Conservation (phyloP, 2,113 vertebrate species). For the Daphoenositta chrysoptera region DNA sequence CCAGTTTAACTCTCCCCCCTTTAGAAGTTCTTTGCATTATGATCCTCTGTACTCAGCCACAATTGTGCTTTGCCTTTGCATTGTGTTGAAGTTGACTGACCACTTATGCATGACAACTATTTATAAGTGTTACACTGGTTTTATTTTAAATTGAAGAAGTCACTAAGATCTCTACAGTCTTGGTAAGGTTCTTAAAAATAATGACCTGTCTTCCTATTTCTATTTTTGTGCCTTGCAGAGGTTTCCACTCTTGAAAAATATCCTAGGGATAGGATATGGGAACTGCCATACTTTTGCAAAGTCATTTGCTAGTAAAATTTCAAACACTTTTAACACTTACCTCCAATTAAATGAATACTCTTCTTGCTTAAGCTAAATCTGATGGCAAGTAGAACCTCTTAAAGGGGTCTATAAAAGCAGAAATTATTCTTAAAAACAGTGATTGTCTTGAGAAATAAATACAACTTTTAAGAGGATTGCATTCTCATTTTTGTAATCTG, state of each 20-base stretch:
- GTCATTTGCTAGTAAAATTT: neutral
- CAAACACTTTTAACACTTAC: neutral
- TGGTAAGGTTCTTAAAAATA: slow-evolving; percentile 32
- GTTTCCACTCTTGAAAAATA: neutral
- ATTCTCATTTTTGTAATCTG: slow-evolving; percentile 32
- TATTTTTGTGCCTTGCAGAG: neutral
- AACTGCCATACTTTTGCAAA: neutral
- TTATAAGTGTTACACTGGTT: neutral
- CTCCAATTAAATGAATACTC: neutral
- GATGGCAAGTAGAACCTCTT: neutral
- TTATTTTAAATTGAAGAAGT: neutral
- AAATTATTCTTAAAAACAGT: neutral
- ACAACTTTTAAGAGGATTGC: neutral
- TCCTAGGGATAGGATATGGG: neutral
- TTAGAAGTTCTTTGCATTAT: neutral
- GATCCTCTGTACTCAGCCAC: neutral
- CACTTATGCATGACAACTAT: slow-evolving; percentile 23
- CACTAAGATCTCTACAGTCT: neutral
- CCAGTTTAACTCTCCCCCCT: neutral
- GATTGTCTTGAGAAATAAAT: slow-evolving; percentile 12
- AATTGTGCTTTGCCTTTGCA: slow-evolving; percentile 13
- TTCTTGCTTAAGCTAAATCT: neutral
- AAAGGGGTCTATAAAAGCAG: neutral
- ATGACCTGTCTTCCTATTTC: neutral
- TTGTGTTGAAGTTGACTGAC: slow-evolving; percentile 17